Base-by-base conservation (phyloP, 2,888 invertebrate species). In the Sturmia bella region DNA sequence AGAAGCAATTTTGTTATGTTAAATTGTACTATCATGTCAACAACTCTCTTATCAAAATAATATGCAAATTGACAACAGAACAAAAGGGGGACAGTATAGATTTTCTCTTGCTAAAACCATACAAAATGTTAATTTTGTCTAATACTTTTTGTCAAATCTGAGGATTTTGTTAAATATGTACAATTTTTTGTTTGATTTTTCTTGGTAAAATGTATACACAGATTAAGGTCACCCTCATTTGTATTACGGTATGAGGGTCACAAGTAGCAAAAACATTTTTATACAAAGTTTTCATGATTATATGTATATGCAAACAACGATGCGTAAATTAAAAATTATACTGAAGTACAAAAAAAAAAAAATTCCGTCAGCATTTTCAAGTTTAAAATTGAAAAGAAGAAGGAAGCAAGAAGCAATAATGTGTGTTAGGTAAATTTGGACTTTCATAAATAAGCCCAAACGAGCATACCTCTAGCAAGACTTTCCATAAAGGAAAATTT, bases 211-310 rank as follows among this genome's bases (percentile, higher is more conserved):
- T 32, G 6, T 32, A 32, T 9, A 32, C 7, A 39, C 32, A 74
- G 56, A 74, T 74, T 48, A 66, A 48, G 64, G 64, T 24, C 64
- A 74, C 56, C 56, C 45, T 52, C 56, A 74, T 48, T 52, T 73
- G 27, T 52, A 41, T 45, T 17, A 21, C 32, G 32, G 6, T 32
- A n/a, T n/a, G n/a, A n/a, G n/a, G n/a, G n/a, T n/a, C n/a, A n/a
- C n/a, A n/a, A n/a, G n/a, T n/a, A n/a, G n/a, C n/a, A n/a, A n/a
- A n/a, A n/a, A n/a, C n/a, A n/a, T n/a, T n/a, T n/a, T n/a, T n/a
- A n/a, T n/a, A n/a, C n/a, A n/a, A n/a, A n/a, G 27, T 27, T 27
- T 27, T 27, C 27, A 27, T 27, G n/a, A n/a, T n/a, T n/a, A n/a
- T n/a, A n/a, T n/a, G n/a, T n/a, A n/a, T n/a, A n/a, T n/a, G n/a